Evolutionary conservation across 2,797 vertebrate species (phyloP), one percentile per base, ranked within the genome.

Genomic region (Protosalanx chinensis): DNA sequence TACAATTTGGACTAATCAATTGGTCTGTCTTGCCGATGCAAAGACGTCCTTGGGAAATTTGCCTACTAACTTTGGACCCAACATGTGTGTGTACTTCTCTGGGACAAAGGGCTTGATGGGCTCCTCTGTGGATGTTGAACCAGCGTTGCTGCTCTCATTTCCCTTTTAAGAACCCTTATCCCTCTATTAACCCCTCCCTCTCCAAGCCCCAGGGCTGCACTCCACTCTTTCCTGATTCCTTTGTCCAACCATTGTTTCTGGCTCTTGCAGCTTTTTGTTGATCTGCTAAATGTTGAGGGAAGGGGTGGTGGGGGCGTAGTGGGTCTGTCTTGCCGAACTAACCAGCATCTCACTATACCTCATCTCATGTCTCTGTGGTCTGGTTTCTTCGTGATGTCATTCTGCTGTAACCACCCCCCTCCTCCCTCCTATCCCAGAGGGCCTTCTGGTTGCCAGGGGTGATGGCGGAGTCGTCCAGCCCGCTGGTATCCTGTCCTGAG

Each of bases 21-120:
- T 95, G 87, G 93, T 83, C 84, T 91, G 93, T 95, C 88, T 89
- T 92, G 90, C 88, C 87, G 67, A 92, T 91, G 94, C 94, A 93
- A 93, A 95, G 94, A 98, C 96, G 97, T 99, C 97, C 96, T 99
- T 99, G 97, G 97, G 95, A 93, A 97, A 97, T 98, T 98, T 98
- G 97, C 96, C 97, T 98, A 98, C 97, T 98, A 99, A 98, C 97
- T 99, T 98, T 97, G 93, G 93, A 91, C 91, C 91, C 91, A 94
- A 94, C 51, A 91, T 95, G 90, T 95, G 91, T 95, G 92, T 94
- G 91, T 94, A 93, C 93, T 85, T 94, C 93, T 95, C 91, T 92
- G 94, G 94, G 91, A 92, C 84, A 90, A 90, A 89, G 90, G 93
- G 91, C 93, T 94, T 92, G 89, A 86, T 58, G 84, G 70, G 62